Evolutionary conservation across 2,113 vertebrate genomes (phyloP).

Genomic region (Orientallactaga bullata): DNA sequence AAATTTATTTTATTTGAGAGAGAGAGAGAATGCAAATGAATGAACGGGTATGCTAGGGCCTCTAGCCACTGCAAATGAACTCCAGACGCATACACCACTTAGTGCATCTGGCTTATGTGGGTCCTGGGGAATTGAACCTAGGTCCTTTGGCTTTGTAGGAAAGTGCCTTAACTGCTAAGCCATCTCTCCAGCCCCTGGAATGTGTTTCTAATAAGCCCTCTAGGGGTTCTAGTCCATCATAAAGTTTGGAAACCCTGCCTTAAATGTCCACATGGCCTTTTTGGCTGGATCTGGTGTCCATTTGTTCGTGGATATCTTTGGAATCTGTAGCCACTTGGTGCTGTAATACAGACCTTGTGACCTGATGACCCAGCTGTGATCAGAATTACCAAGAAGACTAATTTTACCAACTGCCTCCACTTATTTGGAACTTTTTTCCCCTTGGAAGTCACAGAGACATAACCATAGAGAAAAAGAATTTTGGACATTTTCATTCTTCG

Average conservation of each 20-base stretch:
- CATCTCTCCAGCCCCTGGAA: too few species aligned
- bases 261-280: background rate
- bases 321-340: background rate
- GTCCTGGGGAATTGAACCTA: too few species aligned
- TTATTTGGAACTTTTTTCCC: background rate
- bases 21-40: too few species aligned
- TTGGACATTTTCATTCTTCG: slow-evolving; percentile 21
- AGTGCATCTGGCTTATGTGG: too few species aligned
- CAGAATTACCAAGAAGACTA: background rate
- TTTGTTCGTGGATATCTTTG: background rate
- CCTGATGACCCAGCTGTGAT: background rate
- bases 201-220: background rate
- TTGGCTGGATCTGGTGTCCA: background rate
- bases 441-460: background rate
- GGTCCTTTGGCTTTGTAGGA: too few species aligned
- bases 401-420: background rate
- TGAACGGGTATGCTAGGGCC: too few species aligned
- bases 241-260: background rate
- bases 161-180: too few species aligned
- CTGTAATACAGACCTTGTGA: background rate
- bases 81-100: too few species aligned
- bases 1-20: too few species aligned
- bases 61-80: too few species aligned
- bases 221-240: background rate
- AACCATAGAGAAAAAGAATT: background rate